phyloP scores from a whole-genome alignment of 2,888 invertebrate species.

The Petrolisthes cinctipes region DNA sequence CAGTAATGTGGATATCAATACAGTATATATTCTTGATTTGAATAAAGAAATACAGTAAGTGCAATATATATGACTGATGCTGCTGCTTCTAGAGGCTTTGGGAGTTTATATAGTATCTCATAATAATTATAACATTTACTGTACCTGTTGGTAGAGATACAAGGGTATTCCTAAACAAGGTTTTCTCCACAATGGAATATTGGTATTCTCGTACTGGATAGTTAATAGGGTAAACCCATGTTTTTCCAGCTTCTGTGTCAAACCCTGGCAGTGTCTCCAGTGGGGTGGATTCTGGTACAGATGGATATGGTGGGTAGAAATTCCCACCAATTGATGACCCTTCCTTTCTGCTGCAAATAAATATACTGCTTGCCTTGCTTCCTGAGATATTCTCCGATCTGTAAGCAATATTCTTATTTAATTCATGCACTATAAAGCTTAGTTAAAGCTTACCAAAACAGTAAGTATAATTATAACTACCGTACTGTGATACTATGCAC shows the following conservation, averaged over 20 bases:
- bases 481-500: background rate
- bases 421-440: background rate
- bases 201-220: constrained; percentile 90
- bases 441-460: too few species aligned
- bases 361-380: background rate
- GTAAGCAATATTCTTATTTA: background rate
- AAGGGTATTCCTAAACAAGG: constrained; percentile 87
- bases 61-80: background rate
- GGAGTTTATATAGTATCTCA: background rate
- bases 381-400: background rate
- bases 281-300: constrained; percentile 12
- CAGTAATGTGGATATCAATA: too few species aligned
- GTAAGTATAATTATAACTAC: background rate
- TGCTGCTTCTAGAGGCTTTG: background rate
- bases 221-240: constrained; percentile 95
- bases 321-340: background rate
- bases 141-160: constrained; percentile 80
- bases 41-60: too few species aligned
- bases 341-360: background rate
- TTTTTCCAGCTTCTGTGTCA: constrained; percentile 76
- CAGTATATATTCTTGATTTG: too few species aligned
- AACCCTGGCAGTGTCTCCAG: constrained; percentile 67
- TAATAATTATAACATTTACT: background rate
- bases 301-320: background rate
- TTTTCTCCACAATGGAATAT: constrained; percentile 82